phyloP scores from a whole-genome alignment of 2,888 invertebrate genomes.

The Crocallis elinguaria region DNA sequence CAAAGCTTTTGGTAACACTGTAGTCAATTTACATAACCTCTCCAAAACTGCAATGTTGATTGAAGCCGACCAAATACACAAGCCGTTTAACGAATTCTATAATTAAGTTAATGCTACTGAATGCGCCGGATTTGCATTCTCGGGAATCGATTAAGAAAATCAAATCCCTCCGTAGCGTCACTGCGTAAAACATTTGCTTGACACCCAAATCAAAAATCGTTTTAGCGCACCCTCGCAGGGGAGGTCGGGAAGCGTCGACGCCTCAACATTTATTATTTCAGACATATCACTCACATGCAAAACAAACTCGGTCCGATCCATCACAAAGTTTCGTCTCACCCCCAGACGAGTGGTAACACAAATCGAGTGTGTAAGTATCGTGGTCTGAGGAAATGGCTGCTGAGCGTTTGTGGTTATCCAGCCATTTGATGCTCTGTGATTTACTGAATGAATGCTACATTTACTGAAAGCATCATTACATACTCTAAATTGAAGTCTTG shows the following conservation, averaged over 20 bases:
- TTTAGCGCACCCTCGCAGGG: constrained; percentile 78
- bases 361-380: constrained; percentile 83
- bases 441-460: constrained; percentile 24
- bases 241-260: constrained; percentile 77
- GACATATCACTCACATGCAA: constrained; percentile 85
- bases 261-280: constrained; percentile 85
- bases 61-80: constrained; percentile 54
- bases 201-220: constrained; percentile 85
- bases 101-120: constrained; percentile 42
- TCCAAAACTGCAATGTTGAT: constrained; percentile 50
- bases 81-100: constrained; percentile 48
- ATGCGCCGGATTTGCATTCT: constrained; percentile 63
- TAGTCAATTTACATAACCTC: constrained; percentile 66
- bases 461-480: constrained; percentile 10
- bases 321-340: constrained; percentile 79
- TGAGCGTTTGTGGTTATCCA: constrained; percentile 39
- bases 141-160: constrained; percentile 83
- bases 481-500: not conserved
- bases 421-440: constrained; percentile 35
- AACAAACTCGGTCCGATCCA: constrained; percentile 85
- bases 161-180: constrained; percentile 78
- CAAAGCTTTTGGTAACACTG: constrained; percentile 72
- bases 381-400: constrained; percentile 62
- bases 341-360: constrained; percentile 64
- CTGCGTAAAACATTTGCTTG: constrained; percentile 84